Conservation (phyloP, 1,140 invertebrate genomes). For the Drosophila suzukii region DNA sequence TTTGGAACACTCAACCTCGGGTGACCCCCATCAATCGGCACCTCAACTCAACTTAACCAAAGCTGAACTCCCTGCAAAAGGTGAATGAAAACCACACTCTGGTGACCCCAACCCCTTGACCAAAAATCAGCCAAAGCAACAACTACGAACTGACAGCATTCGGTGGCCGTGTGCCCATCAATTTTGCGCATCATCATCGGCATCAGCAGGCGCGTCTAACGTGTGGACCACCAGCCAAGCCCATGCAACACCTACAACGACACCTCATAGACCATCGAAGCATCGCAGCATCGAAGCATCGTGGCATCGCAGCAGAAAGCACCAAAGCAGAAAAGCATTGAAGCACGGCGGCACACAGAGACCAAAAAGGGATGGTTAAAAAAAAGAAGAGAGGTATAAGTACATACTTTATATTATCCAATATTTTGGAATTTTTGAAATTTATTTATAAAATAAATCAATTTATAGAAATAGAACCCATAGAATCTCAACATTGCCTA, state of each 20-base stretch:
- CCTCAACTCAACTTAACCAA: neutral
- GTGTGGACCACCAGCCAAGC: constrained; percentile 76
- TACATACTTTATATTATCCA: no score
- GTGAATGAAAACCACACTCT: constrained; percentile 11
- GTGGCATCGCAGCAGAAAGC: neutral
- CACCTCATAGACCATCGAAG: constrained; percentile 68
- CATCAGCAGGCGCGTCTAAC: constrained; percentile 59
- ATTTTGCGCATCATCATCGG: constrained; percentile 75
- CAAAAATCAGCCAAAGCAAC: constrained; percentile 6
- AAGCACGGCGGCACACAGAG: constrained; percentile 8
- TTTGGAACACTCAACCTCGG: constrained; percentile 2
- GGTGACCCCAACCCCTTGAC: constrained; percentile 2
- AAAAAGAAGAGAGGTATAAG: no score
- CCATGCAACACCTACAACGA: constrained; percentile 74
- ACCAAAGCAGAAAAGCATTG: constrained; percentile 7
- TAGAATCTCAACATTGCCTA: no score
- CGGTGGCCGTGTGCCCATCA: constrained; percentile 68
- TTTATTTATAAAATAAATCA: no score
- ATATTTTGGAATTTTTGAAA: no score
- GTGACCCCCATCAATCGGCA: constrained; percentile 21
- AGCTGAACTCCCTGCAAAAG: neutral
- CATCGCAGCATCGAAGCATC: constrained; percentile 12
- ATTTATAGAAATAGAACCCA: no score
- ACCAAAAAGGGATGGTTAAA: neutral
- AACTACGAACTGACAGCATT: constrained; percentile 30